A percentile compares a stretch with the other conserved stretches of the same genome.
These are phyloP conservation scores for Agonum fuliginosum DNA, from an alignment of 2,888 invertebrate genomes.

Conservation along the genomic window DNA sequence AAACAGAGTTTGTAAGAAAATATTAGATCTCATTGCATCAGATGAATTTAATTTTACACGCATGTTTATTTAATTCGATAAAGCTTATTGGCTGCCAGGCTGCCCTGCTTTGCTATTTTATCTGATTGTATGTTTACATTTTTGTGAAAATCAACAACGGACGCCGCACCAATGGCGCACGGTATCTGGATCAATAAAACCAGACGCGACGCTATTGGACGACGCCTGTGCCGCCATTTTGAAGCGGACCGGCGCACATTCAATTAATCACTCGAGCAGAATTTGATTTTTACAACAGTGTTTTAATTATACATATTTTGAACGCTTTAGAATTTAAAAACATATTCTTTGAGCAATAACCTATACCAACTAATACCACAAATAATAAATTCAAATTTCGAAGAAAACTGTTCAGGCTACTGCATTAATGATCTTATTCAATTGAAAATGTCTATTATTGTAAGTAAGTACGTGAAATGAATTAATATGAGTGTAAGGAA, in stretches of 20 bases:
- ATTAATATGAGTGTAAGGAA: too few species aligned
- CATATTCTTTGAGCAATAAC: too few species aligned
- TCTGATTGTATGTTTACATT: conserved; percentile 30
- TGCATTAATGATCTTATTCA: too few species aligned
- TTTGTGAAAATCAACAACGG: conserved; percentile 23
- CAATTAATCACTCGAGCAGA: conserved; percentile 7
- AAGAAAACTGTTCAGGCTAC: too few species aligned
- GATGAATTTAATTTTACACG: not conserved
- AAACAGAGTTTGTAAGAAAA: not conserved
- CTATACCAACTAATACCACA: too few species aligned
- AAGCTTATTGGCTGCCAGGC: not conserved
- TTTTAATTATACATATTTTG: too few species aligned
- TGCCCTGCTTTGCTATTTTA: not conserved
- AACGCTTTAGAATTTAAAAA: too few species aligned
- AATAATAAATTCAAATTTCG: too few species aligned
- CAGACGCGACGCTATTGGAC: conserved; percentile 68
- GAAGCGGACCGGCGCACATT: conserved; percentile 34
- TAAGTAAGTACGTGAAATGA: too few species aligned
- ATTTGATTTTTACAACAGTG: too few species aligned
- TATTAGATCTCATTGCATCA: not conserved
- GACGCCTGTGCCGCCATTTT: conserved; percentile 69
- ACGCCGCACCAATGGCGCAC: conserved; percentile 68
- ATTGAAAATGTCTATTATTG: too few species aligned
- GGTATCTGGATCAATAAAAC: conserved; percentile 68
- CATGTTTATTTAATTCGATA: conserved; percentile 1